Percentiles rank a stretch among this genome's conserved stretches.
phyloP scores from a whole-genome alignment of 2,113 vertebrate genomes.

The Galemys pyrenaicus region DNA sequence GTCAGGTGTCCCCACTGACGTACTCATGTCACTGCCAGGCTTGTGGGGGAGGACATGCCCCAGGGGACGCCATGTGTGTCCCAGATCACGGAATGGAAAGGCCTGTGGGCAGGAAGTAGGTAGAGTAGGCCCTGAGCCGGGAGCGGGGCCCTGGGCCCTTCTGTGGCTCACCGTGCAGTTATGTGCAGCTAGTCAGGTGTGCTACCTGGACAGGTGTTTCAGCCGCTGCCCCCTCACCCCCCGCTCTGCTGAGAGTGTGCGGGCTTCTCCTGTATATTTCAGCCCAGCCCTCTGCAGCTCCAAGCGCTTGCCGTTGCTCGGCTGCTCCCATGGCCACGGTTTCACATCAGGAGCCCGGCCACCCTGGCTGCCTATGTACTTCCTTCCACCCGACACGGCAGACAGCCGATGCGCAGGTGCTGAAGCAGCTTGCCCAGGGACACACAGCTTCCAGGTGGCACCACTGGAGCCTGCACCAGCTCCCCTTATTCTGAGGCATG shows the following conservation, averaged over 20 bases:
- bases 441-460: not conserved
- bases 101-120: too few relatives aligned
- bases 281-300: accelerated
- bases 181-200: accelerated
- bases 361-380: accelerated
- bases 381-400: too few relatives aligned
- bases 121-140: accelerated
- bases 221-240: not conserved
- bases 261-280: too few relatives aligned
- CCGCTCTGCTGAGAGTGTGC: accelerated
- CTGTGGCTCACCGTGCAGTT: not conserved
- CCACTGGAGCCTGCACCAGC: accelerated
- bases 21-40: too few relatives aligned
- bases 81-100: not conserved
- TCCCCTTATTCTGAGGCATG: accelerated
- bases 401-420: not conserved
- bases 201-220: not conserved
- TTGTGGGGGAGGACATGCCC: not conserved
- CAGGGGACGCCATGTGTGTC: not conserved
- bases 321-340: accelerated
- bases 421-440: not conserved
- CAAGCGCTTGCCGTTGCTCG: accelerated
- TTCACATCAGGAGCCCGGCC: not conserved
- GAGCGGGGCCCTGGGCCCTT: too few relatives aligned
- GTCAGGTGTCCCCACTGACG: not conserved